Conservation (phyloP, 2,888 invertebrate genomes). For the Melieria crassipennis region DNA sequence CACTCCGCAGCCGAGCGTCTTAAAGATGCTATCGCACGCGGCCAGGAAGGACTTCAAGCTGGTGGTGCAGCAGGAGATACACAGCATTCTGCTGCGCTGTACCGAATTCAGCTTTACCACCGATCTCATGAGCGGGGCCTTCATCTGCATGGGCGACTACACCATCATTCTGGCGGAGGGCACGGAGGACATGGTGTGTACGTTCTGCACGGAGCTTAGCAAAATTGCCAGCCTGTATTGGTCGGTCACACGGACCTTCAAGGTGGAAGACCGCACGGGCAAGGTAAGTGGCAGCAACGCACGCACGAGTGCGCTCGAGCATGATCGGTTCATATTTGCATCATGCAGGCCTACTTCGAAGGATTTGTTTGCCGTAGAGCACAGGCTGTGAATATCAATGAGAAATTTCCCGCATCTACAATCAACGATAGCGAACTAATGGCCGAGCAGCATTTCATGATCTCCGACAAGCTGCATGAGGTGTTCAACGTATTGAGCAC, state of each 20-base stretch:
- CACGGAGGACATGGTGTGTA: conserved; percentile 54
- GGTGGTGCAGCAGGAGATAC: conserved; percentile 12
- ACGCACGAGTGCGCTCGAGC: not conserved
- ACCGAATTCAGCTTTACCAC: conserved; percentile 30
- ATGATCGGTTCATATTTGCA: not conserved
- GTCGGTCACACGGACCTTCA: conserved; percentile 50
- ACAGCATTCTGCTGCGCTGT: not conserved
- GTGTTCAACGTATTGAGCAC: not conserved
- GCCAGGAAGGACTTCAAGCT: conserved; percentile 13
- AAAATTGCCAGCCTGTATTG: conserved; percentile 43
- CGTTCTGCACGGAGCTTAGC: conserved; percentile 42
- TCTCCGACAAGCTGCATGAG: conserved; percentile 49
- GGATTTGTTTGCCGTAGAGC: conserved; percentile 47
- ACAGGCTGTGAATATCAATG: conserved; percentile 51
- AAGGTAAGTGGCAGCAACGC: conserved; percentile 41
- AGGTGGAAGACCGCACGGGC: conserved; percentile 53
- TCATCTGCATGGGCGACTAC: conserved; percentile 54
- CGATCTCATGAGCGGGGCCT: conserved; percentile 53
- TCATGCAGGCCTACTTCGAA: conserved; percentile 49
- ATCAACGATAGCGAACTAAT: conserved; percentile 52
- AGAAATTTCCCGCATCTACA: conserved; percentile 56
- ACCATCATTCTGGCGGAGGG: conserved; percentile 54
- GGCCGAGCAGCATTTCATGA: conserved; percentile 53
- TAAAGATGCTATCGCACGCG: not conserved
- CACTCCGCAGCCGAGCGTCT: not conserved